Evolutionary conservation across 2,113 vertebrate species (phyloP).

Genomic region (Etheostoma cragini): DNA sequence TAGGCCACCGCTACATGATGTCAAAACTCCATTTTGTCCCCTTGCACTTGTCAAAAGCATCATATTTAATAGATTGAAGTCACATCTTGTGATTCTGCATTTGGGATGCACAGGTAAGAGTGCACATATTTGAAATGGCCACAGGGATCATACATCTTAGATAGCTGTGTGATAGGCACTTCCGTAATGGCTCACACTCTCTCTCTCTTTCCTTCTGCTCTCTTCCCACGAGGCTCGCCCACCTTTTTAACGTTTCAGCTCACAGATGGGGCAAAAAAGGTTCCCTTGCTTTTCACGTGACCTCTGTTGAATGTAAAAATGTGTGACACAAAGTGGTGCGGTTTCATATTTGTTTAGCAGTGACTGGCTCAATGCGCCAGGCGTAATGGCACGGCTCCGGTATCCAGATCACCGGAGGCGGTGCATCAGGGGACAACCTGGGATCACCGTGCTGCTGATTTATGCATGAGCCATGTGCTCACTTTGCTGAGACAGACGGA

Average conservation of each 20-base stretch:
- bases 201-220: conserved; percentile 10
- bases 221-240: conserved; percentile 53
- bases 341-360: conserved; percentile 83
- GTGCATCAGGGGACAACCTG: conserved; percentile 77
- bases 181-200: conserved; percentile 73
- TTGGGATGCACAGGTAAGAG: conserved; percentile 66
- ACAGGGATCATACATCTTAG: conserved; percentile 57
- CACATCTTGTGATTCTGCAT: conserved; percentile 37
- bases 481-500: conserved; percentile 70
- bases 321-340: conserved; percentile 84
- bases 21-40: conserved; percentile 29
- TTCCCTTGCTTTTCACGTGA: conserved; percentile 62
- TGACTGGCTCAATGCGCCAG: conserved; percentile 55
- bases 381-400: conserved; percentile 75
- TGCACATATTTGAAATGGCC: conserved; percentile 65
- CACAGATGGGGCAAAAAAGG: conserved; percentile 77
- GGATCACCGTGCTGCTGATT: conserved; percentile 81
- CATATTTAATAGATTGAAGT: conserved; percentile 60
- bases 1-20: background rate
- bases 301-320: conserved; percentile 82
- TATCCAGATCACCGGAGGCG: conserved; percentile 71
- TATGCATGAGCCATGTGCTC: conserved; percentile 85
- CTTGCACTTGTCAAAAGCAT: conserved; percentile 30
- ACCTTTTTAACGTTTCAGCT: conserved; percentile 74
- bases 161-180: conserved; percentile 53